Evolutionary conservation across 2,888 invertebrate genomes (phyloP).

Genomic region (Leptinotarsa tumamoca): DNA sequence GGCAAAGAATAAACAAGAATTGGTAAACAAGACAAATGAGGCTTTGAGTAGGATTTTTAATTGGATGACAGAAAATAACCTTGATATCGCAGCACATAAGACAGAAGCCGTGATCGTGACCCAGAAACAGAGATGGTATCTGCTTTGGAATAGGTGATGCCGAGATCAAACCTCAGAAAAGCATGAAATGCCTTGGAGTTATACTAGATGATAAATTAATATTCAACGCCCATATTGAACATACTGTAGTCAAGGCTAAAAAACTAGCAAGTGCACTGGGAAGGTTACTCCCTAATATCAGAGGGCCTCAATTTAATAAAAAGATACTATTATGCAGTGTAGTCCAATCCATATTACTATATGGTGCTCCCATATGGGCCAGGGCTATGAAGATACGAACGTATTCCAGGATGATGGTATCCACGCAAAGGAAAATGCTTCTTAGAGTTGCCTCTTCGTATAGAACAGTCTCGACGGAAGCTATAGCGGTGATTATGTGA

Average conservation of each 20-base stretch:
- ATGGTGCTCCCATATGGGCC: too few relatives aligned
- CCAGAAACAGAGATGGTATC: constrained; percentile 10
- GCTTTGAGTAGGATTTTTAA: background rate
- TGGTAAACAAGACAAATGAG: background rate
- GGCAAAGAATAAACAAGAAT: background rate
- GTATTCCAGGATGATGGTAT: too few relatives aligned
- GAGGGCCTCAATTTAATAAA: background rate
- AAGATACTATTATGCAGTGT: background rate
- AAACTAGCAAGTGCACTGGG: background rate
- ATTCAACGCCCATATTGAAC: constrained; percentile 22
- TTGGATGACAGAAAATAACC: constrained; percentile 13
- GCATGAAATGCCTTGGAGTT: constrained; percentile 6
- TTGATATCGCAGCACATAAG: constrained; percentile 22
- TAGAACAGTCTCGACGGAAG: background rate
- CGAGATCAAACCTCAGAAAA: constrained; percentile 3
- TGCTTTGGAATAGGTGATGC: constrained; percentile 14
- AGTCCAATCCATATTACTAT: too few relatives aligned
- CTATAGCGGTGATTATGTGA: background rate
- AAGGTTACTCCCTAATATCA: background rate
- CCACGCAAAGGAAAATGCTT: too few relatives aligned
- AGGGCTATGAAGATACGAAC: too few relatives aligned
- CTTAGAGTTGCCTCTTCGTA: too few relatives aligned
- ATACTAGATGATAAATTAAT: constrained; percentile 9
- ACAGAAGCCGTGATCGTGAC: constrained; percentile 23
- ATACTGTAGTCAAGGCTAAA: constrained; percentile 1